Evolutionary conservation across 2,113 vertebrate genomes (phyloP).

Genomic region (Mus musculus): DNA sequence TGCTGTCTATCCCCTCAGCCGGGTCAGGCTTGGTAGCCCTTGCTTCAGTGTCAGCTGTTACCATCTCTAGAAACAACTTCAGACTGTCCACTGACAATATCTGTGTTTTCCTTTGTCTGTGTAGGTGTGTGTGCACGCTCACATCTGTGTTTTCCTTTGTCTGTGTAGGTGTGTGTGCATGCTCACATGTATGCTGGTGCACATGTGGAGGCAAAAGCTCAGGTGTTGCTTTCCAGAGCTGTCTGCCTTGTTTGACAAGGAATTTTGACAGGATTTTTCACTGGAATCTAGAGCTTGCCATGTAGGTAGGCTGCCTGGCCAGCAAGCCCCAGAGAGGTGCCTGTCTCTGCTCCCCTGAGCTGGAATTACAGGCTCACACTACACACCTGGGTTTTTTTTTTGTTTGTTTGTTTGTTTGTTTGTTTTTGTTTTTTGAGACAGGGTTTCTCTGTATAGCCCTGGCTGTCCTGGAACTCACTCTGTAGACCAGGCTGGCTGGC

Average conservation of each 20-base stretch:
- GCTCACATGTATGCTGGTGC: neutral
- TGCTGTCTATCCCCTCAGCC: neutral
- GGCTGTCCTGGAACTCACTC: too few species aligned
- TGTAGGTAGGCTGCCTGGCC: neutral
- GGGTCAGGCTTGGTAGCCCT: neutral
- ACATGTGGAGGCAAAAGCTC: neutral
- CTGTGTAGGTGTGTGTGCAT: too few species aligned
- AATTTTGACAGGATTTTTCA: neutral
- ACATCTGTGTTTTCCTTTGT: neutral
- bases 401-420: too few species aligned
- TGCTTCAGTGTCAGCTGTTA: neutral
- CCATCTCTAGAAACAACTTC: neutral
- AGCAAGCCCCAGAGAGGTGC: neutral
- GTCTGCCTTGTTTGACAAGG: neutral
- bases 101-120: neutral
- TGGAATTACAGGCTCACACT: neutral
- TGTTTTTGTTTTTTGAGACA: too few species aligned
- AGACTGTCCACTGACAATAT: neutral
- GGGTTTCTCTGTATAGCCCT: too few species aligned
- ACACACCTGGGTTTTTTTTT: too few species aligned
- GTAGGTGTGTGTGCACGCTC: too few species aligned
- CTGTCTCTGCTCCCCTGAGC: neutral
- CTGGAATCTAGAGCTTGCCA: neutral
- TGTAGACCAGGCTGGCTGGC: too few species aligned
- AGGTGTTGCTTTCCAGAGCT: neutral